Percentiles rank a stretch among this genome's conserved stretches.
Evolutionary conservation across 2,113 vertebrate genomes (phyloP).

Genomic region (Tretioscincus oriximinensis): DNA sequence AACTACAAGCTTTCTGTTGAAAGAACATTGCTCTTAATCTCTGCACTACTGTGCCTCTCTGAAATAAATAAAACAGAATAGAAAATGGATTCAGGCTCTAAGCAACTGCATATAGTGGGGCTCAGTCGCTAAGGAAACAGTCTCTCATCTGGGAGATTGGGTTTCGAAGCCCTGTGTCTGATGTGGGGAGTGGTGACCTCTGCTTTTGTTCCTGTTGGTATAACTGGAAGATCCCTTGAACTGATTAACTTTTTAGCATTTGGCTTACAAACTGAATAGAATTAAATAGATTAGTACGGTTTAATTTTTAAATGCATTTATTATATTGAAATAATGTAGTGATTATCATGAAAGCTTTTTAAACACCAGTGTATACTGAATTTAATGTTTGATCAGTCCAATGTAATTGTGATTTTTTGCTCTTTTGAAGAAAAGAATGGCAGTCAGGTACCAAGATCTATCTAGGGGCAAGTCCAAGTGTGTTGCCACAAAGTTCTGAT

Average conservation of each 20-base stretch:
- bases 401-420: neutral
- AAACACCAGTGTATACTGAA: neutral
- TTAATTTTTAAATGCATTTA: neutral
- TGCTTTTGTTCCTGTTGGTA: no score
- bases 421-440: neutral
- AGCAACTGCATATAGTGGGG: no score
- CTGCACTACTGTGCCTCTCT: no score
- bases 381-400: neutral
- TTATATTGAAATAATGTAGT: neutral
- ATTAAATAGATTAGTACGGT: neutral
- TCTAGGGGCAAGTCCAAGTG: slow-evolving; percentile 29
- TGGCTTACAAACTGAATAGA: neutral
- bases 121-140: no score
- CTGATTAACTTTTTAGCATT: neutral
- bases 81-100: no score
- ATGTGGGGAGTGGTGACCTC: no score
- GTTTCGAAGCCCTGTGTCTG: no score
- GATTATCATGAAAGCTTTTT: neutral
- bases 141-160: no score
- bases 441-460: neutral
- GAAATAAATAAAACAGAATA: no score
- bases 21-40: no score
- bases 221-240: neutral
- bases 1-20: no score
- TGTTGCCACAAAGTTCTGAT: slow-evolving; percentile 32